phyloP scores from a whole-genome alignment of 2,797 vertebrate species.

The Pristis pectinata region DNA sequence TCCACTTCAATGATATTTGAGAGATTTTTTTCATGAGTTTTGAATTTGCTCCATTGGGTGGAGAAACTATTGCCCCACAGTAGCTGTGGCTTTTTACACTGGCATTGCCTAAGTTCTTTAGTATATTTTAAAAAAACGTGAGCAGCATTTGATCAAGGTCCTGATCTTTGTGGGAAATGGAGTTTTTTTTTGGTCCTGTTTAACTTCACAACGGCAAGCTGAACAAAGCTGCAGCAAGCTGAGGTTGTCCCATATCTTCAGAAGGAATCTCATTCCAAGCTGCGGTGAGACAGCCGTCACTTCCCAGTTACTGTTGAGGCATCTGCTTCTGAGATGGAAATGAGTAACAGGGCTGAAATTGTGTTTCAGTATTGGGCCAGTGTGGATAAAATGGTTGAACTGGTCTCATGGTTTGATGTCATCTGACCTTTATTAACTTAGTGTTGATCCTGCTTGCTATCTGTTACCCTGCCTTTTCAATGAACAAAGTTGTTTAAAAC shows the following conservation, averaged over 20 bases:
- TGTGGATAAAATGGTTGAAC: background rate
- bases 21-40: background rate
- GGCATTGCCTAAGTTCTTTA: background rate
- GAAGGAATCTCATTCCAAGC: too few relatives aligned
- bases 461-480: background rate
- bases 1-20: background rate
- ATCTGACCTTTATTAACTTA: background rate
- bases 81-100: background rate
- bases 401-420: background rate
- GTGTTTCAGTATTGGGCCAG: background rate
- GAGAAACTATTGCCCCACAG: background rate
- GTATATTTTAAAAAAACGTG: background rate
- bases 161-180: background rate
- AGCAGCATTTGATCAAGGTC: background rate
- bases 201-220: too few relatives aligned
- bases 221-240: too few relatives aligned
- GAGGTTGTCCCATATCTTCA: too few relatives aligned
- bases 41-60: too few relatives aligned
- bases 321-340: background rate
- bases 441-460: background rate
- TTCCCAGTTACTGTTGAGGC: background rate
- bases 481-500: background rate
- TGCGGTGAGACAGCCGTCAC: background rate
- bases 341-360: background rate
- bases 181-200: background rate